A percentile compares a stretch with the other conserved stretches of the same genome.
Evolutionary conservation across 1,140 invertebrate species (phyloP).

Genomic region (Nixonia krombeini): DNA sequence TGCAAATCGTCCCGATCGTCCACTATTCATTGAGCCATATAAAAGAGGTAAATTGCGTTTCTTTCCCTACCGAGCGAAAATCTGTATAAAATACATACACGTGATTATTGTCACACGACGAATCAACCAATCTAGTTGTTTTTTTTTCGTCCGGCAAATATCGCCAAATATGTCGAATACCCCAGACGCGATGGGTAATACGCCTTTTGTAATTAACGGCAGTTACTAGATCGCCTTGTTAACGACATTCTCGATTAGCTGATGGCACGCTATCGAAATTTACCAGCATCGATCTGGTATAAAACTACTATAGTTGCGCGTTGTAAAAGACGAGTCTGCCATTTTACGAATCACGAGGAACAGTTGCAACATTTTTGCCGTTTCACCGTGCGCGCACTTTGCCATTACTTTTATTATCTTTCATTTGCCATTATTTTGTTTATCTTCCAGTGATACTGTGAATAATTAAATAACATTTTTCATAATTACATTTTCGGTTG

Average conservation of each 20-base stretch:
- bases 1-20: too few species aligned
- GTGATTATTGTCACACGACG: too few species aligned
- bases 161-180: constrained; percentile 41
- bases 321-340: constrained; percentile 49
- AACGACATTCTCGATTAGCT: constrained; percentile 50
- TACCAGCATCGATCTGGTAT: constrained; percentile 3
- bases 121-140: too few species aligned
- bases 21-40: too few species aligned
- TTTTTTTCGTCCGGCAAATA: too few species aligned
- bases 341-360: constrained; percentile 35
- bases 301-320: constrained; percentile 9
- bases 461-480: background rate
- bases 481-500: background rate
- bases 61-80: too few species aligned
- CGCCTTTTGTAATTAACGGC: constrained; percentile 40
- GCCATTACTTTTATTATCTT: constrained; percentile 15
- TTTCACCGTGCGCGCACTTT: constrained; percentile 11
- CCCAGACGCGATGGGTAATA: constrained; percentile 16
- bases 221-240: constrained; percentile 33
- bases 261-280: constrained; percentile 36
- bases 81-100: too few species aligned
- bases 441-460: too few species aligned
- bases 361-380: constrained; percentile 28
- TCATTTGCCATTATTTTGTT: background rate
- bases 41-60: too few species aligned